Evolutionary conservation across 23 tunicate species (phyloP).

Genomic region (Ciona savignyi): DNA sequence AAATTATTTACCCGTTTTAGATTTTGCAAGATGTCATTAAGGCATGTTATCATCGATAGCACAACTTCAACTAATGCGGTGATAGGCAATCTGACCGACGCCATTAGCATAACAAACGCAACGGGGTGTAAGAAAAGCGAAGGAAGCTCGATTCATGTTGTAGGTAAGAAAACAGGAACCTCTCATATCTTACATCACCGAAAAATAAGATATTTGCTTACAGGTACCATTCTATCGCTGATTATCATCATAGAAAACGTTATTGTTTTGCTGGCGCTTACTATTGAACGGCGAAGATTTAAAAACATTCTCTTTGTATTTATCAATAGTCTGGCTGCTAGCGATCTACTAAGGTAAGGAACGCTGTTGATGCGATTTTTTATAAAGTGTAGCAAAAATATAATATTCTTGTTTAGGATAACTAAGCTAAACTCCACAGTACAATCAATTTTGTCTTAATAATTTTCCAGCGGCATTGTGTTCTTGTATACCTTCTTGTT

Average conservation of each 20-base stretch:
- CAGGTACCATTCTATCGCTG: constrained; percentile 13
- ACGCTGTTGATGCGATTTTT: too few relatives aligned
- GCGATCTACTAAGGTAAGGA: constrained; percentile 24
- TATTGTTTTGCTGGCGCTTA: constrained; percentile 12
- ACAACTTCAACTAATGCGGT: not conserved
- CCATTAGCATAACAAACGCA: not conserved
- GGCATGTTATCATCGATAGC: too few relatives aligned
- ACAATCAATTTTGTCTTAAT: not conserved
- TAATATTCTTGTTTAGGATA: not conserved
- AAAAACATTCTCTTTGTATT: constrained; percentile 5
- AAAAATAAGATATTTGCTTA: not conserved
- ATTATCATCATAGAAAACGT: constrained; percentile 16
- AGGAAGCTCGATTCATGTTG: constrained; percentile 15
- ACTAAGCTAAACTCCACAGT: not conserved
- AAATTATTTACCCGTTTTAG: too few relatives aligned
- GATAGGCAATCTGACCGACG: not conserved
- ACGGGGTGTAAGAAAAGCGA: constrained; percentile 6
- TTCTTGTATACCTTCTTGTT: constrained; percentile 15
- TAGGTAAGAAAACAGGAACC: constrained; percentile 12
- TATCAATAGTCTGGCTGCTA: constrained; percentile 9
- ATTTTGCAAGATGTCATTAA: too few relatives aligned
- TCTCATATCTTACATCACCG: not conserved
- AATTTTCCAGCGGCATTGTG: constrained; percentile 17
- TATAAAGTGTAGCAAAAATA: not conserved
- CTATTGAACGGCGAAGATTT: not conserved